Base-by-base conservation (phyloP, 2,888 invertebrate species). In the Rapana venosa region DNA sequence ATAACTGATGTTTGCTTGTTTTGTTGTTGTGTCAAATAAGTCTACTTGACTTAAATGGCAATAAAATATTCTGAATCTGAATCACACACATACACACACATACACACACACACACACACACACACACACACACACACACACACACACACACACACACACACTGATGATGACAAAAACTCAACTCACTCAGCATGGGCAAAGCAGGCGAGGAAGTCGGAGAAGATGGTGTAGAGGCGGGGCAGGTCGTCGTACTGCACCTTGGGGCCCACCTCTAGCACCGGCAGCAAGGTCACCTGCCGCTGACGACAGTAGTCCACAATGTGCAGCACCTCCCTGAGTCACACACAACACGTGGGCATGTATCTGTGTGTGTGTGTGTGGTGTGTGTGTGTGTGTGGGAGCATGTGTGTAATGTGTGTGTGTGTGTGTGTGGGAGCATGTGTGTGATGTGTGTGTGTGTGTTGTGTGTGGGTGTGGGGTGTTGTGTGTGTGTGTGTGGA, bases 241-340 rank as follows among this genome's bases (percentile, higher is more conserved):
- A 97, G 94, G 92, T 97, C 97, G 88, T 97, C 96, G 92, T 96
- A 96, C 87, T 96, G 96, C 0, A 97, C 96, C 87, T 96, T 96
- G 22, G 96, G 96, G 88, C 97, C 96, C 74, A 97, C 96, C 93
- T 97, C 97, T 87, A 97, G 93, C 4, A 97, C 97, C 61, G 97
- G 97, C 26, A 97, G 96, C 91, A 97, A 95, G 91, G 96, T 96
- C 90, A 97, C 95, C 92, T 97, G 97, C 81, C 97, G 96, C 92
- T 97, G 97, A 91, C 96, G 95, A 95, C 97, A 97, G 93, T 97
- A 97, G 89, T 97, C 96, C 93, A 97, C 97, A 81, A 97, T 94
- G 32, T 97, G 97, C 58, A 97, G 96, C 95, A 97, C 96, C 94
- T 97, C 96, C 92, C 97, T 96, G 96, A 92, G 93, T 93, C 88